These are phyloP conservation scores for Marronus borbonicus DNA, from an alignment of 2,888 invertebrate species.

Conservation along the genomic window DNA sequence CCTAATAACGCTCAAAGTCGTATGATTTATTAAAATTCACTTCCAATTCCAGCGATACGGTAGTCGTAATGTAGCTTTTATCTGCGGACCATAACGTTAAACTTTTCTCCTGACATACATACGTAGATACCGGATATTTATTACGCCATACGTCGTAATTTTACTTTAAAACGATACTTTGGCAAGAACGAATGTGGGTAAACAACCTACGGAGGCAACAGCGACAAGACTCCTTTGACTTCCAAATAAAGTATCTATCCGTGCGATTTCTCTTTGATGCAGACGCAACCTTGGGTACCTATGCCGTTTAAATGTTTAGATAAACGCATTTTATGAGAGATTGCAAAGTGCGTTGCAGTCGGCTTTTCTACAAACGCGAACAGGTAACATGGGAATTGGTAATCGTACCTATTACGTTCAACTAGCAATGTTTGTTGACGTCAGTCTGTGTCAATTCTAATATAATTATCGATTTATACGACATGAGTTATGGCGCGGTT, in stretches of 20 bases:
- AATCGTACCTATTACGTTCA: too few species aligned
- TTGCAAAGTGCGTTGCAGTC: not conserved
- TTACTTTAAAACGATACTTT: conserved; percentile 12
- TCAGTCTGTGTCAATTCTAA: too few species aligned
- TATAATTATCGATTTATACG: too few species aligned
- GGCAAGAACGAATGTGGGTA: conserved; percentile 5
- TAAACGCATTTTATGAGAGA: not conserved
- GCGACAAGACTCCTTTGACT: conserved; percentile 15
- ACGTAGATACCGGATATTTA: conserved; percentile 21
- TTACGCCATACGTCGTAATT: not conserved
- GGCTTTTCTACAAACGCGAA: not conserved
- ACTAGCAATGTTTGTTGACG: too few species aligned
- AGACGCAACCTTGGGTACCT: too few species aligned
- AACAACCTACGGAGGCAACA: not conserved
- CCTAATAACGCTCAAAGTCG: not conserved
- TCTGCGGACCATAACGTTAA: conserved; percentile 1
- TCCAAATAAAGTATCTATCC: not conserved
- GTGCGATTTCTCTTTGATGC: conserved; percentile 12
- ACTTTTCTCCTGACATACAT: conserved; percentile 8
- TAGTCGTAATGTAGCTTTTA: conserved; percentile 20
- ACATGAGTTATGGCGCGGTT: too few species aligned
- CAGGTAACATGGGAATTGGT: not conserved
- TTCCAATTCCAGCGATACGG: not conserved
- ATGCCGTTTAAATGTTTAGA: not conserved
- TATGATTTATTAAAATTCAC: conserved; percentile 5